Base-by-base conservation (phyloP, 2,113 vertebrate genomes). In the Orientallactaga bullata region DNA sequence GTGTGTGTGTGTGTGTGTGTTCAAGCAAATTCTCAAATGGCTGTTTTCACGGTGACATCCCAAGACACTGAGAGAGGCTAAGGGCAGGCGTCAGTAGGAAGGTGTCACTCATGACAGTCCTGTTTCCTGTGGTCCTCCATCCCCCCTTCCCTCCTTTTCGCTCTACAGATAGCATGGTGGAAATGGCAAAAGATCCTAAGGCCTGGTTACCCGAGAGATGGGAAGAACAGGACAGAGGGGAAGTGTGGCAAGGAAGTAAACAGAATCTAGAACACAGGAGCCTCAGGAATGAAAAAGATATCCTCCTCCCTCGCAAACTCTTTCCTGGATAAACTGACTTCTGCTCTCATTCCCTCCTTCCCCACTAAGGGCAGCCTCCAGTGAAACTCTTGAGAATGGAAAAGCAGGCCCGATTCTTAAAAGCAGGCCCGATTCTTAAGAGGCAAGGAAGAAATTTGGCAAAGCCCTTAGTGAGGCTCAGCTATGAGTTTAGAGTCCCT, bases 101-200 rank as follows among this genome's bases (percentile, higher is more conserved):
- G 47, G 10, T 55, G 21, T 66, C 1, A 0, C 28, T 32, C 10
- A n/a, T 11, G 15, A 47, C 16, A 63, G 17, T 7, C 26, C 63
- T 30, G 79, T 7, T 76, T 16, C 65, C 83, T n/a, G 3, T 1
- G 1, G 24, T 30, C 28, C 18, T 72, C 42, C 17, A 7, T 80
- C 17, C 26, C 10, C 55, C 12, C 7, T 16, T 13, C 55, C 55
- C 55, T 55, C 37, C 0, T 2, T n/a, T n/a, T n/a, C n/a, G n/a
- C n/a, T 23, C 28, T 39, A 3, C 13, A 68, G 42, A 72, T 0
- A 0, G 32, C 68, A 9, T 3, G 5, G 15, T 39, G 4, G 32
- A 81, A 74, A 51, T 0, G 1, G 0, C 17, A 55, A 73, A 63
- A 68, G 74, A 61, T 20, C 72, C 51, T 65, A 1, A 51, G 37